Evolutionary conservation across 2,113 vertebrate species (phyloP).

Genomic region (Dromas ardeola): DNA sequence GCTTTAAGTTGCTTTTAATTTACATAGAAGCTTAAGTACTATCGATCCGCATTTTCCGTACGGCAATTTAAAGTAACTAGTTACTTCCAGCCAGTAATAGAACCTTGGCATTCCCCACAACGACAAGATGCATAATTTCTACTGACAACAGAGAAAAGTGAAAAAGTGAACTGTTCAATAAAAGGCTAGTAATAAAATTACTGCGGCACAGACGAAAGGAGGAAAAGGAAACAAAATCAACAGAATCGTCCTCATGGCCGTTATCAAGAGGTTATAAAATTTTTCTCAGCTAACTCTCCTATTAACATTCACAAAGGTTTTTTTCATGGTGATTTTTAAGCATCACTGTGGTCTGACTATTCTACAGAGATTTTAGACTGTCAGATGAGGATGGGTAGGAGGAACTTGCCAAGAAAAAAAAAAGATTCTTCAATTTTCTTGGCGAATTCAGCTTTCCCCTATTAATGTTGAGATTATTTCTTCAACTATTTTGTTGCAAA

Average conservation of each 20-base stretch:
- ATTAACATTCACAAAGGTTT: neutral
- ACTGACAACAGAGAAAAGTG: neutral
- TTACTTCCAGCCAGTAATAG: neutral
- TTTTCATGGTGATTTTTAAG: conserved; percentile 1
- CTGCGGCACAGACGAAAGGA: neutral
- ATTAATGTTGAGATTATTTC: conserved; percentile 72
- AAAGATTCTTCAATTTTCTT: conserved; percentile 57
- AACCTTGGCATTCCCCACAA: neutral
- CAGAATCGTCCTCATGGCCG: neutral
- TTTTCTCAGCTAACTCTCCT: neutral
- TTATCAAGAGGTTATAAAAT: neutral
- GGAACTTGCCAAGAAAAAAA: conserved; percentile 47
- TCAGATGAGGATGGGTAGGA: conserved; percentile 52
- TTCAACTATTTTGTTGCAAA: conserved; percentile 73
- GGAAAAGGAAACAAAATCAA: neutral
- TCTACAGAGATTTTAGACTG: conserved; percentile 22
- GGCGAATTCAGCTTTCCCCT: conserved; percentile 58
- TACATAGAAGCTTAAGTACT: neutral
- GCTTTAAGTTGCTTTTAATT: neutral
- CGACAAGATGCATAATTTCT: neutral
- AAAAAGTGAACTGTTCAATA: neutral
- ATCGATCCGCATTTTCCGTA: neutral
- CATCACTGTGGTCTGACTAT: neutral
- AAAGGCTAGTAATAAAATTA: neutral
- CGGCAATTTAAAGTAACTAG: neutral